A percentile compares a stretch with the other conserved stretches of the same genome.
These are phyloP conservation scores for Trachops cirrhosus DNA, from an alignment of 2,797 vertebrate genomes.

Conservation along the genomic window DNA sequence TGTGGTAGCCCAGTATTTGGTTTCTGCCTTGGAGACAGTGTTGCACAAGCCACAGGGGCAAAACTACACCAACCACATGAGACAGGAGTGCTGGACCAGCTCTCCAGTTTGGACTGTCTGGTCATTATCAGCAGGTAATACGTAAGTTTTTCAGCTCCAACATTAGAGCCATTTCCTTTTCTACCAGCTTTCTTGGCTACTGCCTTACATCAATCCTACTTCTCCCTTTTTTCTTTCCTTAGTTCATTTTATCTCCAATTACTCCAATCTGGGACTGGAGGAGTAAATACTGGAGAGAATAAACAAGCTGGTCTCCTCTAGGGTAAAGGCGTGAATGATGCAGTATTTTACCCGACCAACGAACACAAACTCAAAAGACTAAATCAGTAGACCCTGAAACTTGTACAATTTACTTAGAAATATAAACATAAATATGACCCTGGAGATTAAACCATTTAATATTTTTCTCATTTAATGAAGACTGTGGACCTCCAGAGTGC, in stretches of 20 bases:
- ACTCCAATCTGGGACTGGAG: neutral
- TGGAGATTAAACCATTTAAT: neutral
- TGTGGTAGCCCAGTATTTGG: neutral
- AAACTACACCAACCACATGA: neutral
- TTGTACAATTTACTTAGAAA: conserved; percentile 25
- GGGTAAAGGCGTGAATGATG: neutral
- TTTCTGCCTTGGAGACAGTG: neutral
- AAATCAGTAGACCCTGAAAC: neutral
- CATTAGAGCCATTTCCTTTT: conserved; percentile 2
- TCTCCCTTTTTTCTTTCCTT: neutral
- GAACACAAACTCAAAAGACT: neutral
- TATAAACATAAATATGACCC: conserved; percentile 32
- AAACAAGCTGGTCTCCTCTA: neutral
- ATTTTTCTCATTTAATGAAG: conserved; percentile 62
- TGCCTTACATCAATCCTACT: neutral
- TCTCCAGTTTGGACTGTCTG: conserved; percentile 35
- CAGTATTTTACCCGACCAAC: neutral
- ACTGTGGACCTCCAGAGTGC: neutral
- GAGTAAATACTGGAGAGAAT: neutral
- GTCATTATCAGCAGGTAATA: conserved; percentile 12
- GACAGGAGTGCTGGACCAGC: neutral
- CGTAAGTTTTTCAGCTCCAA: conserved; percentile 28
- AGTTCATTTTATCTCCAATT: neutral
- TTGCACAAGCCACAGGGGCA: neutral
- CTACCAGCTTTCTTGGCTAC: neutral